Evolutionary conservation across 92 coral and sea anemone species (phyloP).

Genomic region (Zoanthus gigantus): DNA sequence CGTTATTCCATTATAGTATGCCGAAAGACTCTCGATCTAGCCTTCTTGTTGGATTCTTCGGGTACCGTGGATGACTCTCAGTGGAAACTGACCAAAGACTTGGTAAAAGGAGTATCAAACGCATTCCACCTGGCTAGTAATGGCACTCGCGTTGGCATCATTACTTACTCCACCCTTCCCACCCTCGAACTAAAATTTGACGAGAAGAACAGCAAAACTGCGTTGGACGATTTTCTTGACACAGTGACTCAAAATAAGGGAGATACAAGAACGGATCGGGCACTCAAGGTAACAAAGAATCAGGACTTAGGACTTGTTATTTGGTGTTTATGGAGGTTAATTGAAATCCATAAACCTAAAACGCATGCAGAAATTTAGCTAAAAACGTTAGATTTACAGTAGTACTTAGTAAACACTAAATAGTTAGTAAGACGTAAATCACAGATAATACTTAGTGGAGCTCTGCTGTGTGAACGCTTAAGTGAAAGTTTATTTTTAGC

Average conservation of each 20-base stretch:
- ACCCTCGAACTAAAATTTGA: conserved; percentile 83
- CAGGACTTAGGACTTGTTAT: background rate
- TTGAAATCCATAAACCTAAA: no score
- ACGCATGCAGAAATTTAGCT: no score
- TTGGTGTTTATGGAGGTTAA: no score
- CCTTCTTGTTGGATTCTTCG: conserved; percentile 93
- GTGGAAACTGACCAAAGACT: conserved; percentile 94
- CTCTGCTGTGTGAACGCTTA: no score
- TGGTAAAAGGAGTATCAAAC: conserved; percentile 85
- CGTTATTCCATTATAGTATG: conserved; percentile 63
- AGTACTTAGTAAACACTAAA: no score
- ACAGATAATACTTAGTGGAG: no score
- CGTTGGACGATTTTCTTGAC: conserved; percentile 77
- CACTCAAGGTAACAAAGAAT: conserved; percentile 60
- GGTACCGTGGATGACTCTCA: conserved; percentile 90
- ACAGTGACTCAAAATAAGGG: conserved; percentile 93
- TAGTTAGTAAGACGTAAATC: no score
- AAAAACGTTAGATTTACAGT: no score
- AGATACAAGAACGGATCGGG: conserved; percentile 90
- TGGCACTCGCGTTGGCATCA: conserved; percentile 81
- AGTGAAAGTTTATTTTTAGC: no score
- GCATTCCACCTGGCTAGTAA: conserved; percentile 83
- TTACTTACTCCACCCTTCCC: conserved; percentile 91
- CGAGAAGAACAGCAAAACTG: conserved; percentile 76
- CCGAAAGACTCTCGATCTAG: conserved; percentile 83